Percentiles rank a stretch among this genome's conserved stretches.
Evolutionary conservation across 2,888 invertebrate species (phyloP).

Genomic region (Opisthograptis luteolata): DNA sequence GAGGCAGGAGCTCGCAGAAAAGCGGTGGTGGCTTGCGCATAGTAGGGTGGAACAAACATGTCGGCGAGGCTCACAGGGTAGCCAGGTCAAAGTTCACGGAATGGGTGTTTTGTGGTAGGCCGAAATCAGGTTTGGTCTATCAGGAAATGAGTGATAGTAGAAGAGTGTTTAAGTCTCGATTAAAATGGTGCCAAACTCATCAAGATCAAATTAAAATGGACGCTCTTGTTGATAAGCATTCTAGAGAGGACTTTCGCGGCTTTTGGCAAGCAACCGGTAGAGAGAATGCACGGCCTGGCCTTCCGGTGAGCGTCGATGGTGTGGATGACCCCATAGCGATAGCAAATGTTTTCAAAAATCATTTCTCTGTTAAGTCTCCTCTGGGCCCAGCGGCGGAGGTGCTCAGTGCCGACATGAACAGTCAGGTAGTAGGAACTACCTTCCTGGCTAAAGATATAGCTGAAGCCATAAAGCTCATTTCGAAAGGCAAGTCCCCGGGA

Average conservation of each 20-base stretch:
- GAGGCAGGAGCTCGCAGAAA: background rate
- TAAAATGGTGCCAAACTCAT: slow-evolving; percentile 22
- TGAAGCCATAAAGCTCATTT: background rate
- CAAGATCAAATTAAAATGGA: slow-evolving; percentile 24
- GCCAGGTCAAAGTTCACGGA: background rate
- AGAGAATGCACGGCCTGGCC: slow-evolving; percentile 1
- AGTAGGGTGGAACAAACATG: background rate
- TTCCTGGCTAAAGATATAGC: background rate
- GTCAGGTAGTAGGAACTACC: background rate
- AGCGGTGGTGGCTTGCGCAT: background rate
- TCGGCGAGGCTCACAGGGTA: background rate
- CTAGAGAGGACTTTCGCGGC: background rate
- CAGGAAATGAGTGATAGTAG: slow-evolving; percentile 17
- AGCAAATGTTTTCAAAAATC: slow-evolving; percentile 26
- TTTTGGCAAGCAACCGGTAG: slow-evolving; percentile 6
- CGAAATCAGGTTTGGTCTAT: slow-evolving; percentile 2
- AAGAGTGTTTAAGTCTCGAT: slow-evolving; percentile 19
- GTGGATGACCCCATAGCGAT: slow-evolving; percentile 8
- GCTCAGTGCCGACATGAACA: too few species aligned
- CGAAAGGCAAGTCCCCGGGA: too few species aligned
- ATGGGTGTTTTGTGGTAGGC: background rate
- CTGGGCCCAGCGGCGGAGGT: too few species aligned
- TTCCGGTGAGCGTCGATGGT: slow-evolving; percentile 29
- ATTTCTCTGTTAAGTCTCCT: too few species aligned
- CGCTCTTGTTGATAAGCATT: slow-evolving; percentile 1